Evolutionary conservation across 2,113 vertebrate genomes (phyloP), one percentile per base, ranked within the genome.

Genomic region (Halichoerus grypus): DNA sequence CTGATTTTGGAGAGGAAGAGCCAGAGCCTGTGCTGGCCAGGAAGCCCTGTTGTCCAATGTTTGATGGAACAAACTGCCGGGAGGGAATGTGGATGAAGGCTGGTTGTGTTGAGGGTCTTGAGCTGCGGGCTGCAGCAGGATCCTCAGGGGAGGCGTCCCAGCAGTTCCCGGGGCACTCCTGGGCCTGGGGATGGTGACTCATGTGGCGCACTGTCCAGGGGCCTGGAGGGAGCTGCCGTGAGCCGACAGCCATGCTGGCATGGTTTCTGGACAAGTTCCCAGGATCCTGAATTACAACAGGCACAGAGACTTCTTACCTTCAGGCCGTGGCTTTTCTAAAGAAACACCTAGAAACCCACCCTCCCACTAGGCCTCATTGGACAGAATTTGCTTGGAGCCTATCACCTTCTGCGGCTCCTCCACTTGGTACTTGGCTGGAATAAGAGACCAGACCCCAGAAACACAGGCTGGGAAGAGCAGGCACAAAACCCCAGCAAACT

Each of bases 91-190:
- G 72, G 39, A 15, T 15, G 72, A 46, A 4, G 13, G 24, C 39
- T 19, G 28, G 13, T 14, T 39, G 88, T 65, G 46, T 18, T 19
- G 4, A 0, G 22, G 14, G 10, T 51, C 7, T 24, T 31, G 88
- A 49, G 24, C 49, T 22, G 10, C 4, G 3, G 33, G 88, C 59
- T 19, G 0, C 8, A 11, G 57, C 59, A 31, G 59, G 4, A 2
- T 19, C 55, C 55, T 63, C 72, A 12, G 22, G 59, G 74, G 46
- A 31, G 16, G 33, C 51, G 69, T 16, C 22, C 31, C 14, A 42
- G 69, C 36, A 1, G 0, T 31, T 42, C 51, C 16, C 10, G 0
- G 0, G 10, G 49, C 31, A 31, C 55, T 42, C 72, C 57, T 12
- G 21, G 57, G 46, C 74, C 57, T 24, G 3, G 4, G 74, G 59